Percentiles rank a stretch among this genome's conserved stretches.
Conservation (phyloP, 2,797 vertebrate genomes). For the Myotis findleyi region DNA sequence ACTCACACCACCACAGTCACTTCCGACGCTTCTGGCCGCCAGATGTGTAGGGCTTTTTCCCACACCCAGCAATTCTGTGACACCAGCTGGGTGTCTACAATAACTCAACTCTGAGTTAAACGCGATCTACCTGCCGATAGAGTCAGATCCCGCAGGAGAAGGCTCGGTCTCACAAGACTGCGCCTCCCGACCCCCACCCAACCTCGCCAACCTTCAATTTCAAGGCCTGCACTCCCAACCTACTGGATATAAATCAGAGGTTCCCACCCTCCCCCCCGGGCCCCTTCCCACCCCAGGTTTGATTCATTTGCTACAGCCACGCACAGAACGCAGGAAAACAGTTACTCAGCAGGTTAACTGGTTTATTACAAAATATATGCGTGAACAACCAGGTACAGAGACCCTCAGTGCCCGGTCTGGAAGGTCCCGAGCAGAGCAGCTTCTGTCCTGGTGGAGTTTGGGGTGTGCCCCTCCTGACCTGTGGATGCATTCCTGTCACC, state of each 20-base stretch:
- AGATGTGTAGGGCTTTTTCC: neutral
- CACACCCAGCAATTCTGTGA: neutral
- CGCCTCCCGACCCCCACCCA: neutral
- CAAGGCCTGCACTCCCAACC: neutral
- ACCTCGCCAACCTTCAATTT: neutral
- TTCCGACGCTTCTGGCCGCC: neutral
- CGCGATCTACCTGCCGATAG: neutral
- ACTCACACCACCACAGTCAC: neutral
- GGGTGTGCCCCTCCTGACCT: neutral
- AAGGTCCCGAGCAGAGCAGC: neutral
- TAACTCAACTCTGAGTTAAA: neutral
- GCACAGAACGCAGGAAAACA: neutral
- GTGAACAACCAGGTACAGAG: neutral
- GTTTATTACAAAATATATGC: neutral
- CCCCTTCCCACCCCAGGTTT: neutral
- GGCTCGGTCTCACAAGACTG: neutral
- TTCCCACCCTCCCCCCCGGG: neutral
- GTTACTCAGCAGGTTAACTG: neutral
- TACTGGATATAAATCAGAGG: neutral
- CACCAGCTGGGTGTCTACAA: neutral
- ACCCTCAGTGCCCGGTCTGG: neutral
- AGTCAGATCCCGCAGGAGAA: neutral
- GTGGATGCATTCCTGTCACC: neutral
- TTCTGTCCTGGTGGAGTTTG: neutral
- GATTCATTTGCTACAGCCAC: neutral